Evolutionary conservation across 2,888 invertebrate genomes (phyloP), one percentile per base, ranked within the genome.

Genomic region (Eucera pruinosa): DNA sequence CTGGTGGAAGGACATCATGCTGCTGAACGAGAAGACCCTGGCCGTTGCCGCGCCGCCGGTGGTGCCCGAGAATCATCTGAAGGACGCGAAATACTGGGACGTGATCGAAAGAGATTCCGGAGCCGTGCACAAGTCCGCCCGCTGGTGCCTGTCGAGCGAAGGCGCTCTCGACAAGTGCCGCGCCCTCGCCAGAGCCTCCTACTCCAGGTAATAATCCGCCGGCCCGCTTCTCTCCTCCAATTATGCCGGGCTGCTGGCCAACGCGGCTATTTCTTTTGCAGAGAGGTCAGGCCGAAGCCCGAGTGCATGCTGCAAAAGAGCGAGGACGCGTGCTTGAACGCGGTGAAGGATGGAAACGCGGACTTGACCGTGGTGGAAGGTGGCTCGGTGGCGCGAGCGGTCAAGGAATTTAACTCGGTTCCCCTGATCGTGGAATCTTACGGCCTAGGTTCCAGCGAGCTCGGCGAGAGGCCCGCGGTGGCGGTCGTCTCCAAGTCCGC

Each of bases 201-300:
- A 95, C 91, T 96, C 97, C 2, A 94, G 90, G 90, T 89, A 74
- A 25, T 0, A 11, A 9, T 15, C 15, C 11, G 20, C 11, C 13
- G 0, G 3, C 20, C 0, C 15, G 2, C 27, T 11, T 15, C 0
- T 13, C 13, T 25, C 23, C 13, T 41, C 2, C 45, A 6, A 50
- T 50, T 0, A 6, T 11, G 15, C n/a, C n/a, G n/a, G n/a, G n/a
- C n/a, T n/a, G n/a, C n/a, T n/a, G n/a, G n/a, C n/a, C n/a, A n/a
- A n/a, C n/a, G n/a, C n/a, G n/a, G n/a, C n/a, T n/a, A n/a, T n/a
- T n/a, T n/a, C n/a, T 41, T 11, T 18, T 7, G 6, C 58, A 90
- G 97, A 68, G 96, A 97, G 87, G 95, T 97, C 48, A 94, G 97
- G 6, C 98, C 98, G 0, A 95, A 95, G 82, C 94, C 98, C 57